Evolutionary conservation across 2,797 vertebrate genomes (phyloP).

Genomic region (Tiaroga cobitis): DNA sequence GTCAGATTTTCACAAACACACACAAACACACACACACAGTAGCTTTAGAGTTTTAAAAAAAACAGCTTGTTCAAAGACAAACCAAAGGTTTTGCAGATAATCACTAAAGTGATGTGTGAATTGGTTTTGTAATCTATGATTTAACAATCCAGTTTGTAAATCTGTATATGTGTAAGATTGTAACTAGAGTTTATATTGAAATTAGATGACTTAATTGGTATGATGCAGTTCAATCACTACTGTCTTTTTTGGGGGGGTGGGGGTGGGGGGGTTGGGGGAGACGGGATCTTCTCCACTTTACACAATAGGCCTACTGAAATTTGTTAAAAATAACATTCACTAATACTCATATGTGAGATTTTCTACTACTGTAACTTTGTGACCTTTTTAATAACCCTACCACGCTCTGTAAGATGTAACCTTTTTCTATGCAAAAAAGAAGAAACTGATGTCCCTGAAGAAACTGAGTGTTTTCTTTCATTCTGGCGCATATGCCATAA

Average conservation of each 20-base stretch:
- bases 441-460: slow-evolving; percentile 84
- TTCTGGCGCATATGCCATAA: slow-evolving; percentile 38
- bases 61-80: slow-evolving; percentile 43
- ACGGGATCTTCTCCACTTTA: slow-evolving; percentile 77
- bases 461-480: slow-evolving; percentile 75
- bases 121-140: slow-evolving; percentile 60
- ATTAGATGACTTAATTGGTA: slow-evolving; percentile 79
- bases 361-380: slow-evolving; percentile 81
- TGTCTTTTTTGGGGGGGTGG: slow-evolving; percentile 76
- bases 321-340: slow-evolving; percentile 36
- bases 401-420: slow-evolving; percentile 85
- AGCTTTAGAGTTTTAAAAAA: slow-evolving; percentile 43
- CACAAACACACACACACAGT: slow-evolving; percentile 9
- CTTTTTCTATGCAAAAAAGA: slow-evolving; percentile 86
- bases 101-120: slow-evolving; percentile 51
- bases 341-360: slow-evolving; percentile 66
- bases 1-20: slow-evolving; percentile 28
- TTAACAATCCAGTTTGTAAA: slow-evolving; percentile 66
- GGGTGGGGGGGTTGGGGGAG: too few species aligned
- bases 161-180: slow-evolving; percentile 65
- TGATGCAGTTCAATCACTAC: slow-evolving; percentile 88
- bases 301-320: slow-evolving; percentile 70
- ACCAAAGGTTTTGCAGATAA: slow-evolving; percentile 68
- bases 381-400: slow-evolving; percentile 64
- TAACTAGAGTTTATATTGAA: slow-evolving; percentile 66